phyloP scores from a whole-genome alignment of 2,113 vertebrate species.

The Sardina pilchardus region DNA sequence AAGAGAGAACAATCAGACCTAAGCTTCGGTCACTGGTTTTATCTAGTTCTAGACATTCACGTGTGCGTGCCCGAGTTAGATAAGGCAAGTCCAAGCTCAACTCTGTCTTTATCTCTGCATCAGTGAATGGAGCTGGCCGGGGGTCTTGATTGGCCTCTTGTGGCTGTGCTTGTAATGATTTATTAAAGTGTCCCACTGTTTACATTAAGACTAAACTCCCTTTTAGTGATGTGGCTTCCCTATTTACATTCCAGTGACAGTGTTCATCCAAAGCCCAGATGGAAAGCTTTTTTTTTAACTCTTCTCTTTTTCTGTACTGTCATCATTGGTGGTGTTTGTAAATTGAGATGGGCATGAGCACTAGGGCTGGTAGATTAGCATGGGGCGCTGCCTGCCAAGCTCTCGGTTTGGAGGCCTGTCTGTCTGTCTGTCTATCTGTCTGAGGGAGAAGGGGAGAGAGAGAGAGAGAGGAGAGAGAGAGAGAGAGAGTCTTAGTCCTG shows the following conservation, averaged over 20 bases:
- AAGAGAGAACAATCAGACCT: neutral
- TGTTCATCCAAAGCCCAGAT: neutral
- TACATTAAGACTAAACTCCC: neutral
- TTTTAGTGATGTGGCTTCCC: neutral
- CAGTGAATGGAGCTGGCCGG: neutral
- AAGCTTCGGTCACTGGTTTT: neutral
- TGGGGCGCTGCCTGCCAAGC: neutral
- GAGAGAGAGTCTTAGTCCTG: neutral
- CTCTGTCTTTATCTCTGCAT: neutral
- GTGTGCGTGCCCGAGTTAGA: neutral
- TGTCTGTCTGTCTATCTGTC: conserved; percentile 29
- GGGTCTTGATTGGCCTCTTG: neutral
- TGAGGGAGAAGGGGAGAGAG: neutral
- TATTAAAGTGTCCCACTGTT: neutral
- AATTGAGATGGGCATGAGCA: neutral
- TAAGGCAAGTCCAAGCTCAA: neutral
- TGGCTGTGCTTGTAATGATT: conserved; percentile 6
- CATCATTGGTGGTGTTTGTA: neutral
- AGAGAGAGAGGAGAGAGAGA: neutral
- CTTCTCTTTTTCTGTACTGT: neutral
- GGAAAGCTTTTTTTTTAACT: neutral
- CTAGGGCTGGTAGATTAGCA: neutral
- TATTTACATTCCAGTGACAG: neutral
- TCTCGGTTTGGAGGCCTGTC: neutral
- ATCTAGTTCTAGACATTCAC: neutral